Evolutionary conservation across 92 coral and sea anemone genomes (phyloP).

Genomic region (Palythoa grandis): DNA sequence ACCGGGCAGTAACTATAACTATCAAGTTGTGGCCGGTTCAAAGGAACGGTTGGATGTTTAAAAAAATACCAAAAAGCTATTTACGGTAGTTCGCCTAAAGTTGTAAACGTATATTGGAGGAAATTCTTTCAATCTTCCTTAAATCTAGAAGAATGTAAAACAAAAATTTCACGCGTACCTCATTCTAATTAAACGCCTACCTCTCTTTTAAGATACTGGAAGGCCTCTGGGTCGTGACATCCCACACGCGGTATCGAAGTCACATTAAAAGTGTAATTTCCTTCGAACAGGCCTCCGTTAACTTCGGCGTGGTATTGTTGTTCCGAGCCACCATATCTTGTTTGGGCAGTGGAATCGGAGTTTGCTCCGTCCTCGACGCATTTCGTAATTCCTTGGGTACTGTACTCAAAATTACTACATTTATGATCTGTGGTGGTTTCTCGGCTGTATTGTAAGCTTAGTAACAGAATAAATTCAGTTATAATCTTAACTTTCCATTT

Average conservation of each 20-base stretch:
- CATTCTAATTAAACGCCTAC: constrained; percentile 20
- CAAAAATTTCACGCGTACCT: too few species aligned
- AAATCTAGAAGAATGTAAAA: too few species aligned
- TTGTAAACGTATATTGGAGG: too few species aligned
- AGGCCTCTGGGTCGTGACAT: constrained; percentile 78
- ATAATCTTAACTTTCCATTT: neutral
- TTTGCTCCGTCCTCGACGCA: neutral
- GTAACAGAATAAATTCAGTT: neutral
- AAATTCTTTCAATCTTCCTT: too few species aligned
- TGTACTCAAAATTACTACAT: neutral
- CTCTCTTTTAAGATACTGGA: constrained; percentile 72
- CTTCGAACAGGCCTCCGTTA: constrained; percentile 63
- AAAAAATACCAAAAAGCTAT: too few species aligned
- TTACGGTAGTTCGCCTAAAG: too few species aligned
- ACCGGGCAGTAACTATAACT: too few species aligned
- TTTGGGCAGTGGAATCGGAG: neutral
- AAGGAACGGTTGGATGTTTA: too few species aligned
- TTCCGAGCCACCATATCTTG: neutral
- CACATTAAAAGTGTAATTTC: constrained; percentile 78
- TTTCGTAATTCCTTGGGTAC: neutral
- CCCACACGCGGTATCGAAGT: constrained; percentile 65
- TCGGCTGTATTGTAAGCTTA: neutral
- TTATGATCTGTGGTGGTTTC: neutral
- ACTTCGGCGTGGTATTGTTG: neutral
- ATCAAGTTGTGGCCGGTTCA: too few species aligned